Base-by-base conservation (phyloP, 2,888 invertebrate species). In the Cactoblastis cactorum region DNA sequence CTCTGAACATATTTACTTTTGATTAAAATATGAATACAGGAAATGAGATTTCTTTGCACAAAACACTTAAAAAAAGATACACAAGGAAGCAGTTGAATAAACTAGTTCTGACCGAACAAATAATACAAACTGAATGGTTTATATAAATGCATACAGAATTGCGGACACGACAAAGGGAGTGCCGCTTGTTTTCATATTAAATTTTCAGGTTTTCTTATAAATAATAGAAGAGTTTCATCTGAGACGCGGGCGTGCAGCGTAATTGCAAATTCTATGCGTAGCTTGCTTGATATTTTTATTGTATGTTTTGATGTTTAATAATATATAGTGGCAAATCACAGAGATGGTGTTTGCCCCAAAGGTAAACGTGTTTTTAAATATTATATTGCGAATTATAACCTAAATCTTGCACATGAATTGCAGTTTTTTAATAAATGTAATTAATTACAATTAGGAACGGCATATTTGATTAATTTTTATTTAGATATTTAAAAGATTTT, bases 161-260 rank as follows among this genome's bases (percentile, higher is more conserved):
- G 19, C 33, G 39, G 22, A 43, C 19, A 41, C 11, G 57, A 61
- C 54, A 58, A 52, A 56, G 50, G 43, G 46, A 52, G 22, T 54
- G 51, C 46, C 51, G 12, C 51, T 53, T 61, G 62, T 62, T 69
- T 69, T 62, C 63, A 62, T 74, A 77, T 74, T 69, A 71, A 69
- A 70, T 65, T 75, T 77, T 75, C 71, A 76, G 74, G 70, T 71
- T 74, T 72, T 65, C 69, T 72, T 72, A 72, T 79, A 72, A 79
- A 78, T 77, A 78, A 75, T 65, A 71, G 57, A 80, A 61, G 56
- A 62, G 52, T 61, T 51, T 50, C 53, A 57, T 55, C 63, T 62
- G 55, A 28, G 37, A 45, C 32, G 28, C 45, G 49, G 49, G 49
- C 43, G 56, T 54, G 45, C 41, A 39, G 59, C 58, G 60, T 62